Base-by-base conservation (phyloP, 2,797 vertebrate genomes). In the Melanotaenia maccullochi region DNA sequence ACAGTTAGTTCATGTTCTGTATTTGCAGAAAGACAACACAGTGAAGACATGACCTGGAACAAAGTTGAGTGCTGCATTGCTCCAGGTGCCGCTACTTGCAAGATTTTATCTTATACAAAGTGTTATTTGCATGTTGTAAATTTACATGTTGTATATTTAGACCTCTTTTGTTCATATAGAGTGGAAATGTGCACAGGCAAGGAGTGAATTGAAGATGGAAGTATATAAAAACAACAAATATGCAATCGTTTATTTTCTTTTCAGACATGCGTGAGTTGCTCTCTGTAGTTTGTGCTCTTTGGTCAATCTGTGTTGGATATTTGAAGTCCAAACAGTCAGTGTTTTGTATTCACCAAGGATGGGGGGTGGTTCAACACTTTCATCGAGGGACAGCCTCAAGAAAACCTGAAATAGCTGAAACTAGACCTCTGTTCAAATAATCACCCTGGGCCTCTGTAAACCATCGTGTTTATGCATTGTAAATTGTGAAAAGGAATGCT, bases 371-470 rank as follows among this genome's bases (percentile, higher is more conserved):
- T 90, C 88, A 90, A 90, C 90, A 90, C 88, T 82, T 91, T 90
- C 82, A 73, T 80, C 16, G 61, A 24, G 22, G 76, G 60, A 73
- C 76, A 73, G 79, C 84, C 78, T 85, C 73, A 57, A 76, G 68
- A 79, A 85, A 89, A 84, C 87, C 87, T 89, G 90, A 90, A 93
- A 93, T 90, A 90, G 88, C 89, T 89, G 87, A 89, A 93, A 91
- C 88, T 76, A 86, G 90, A 92, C 77, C 91, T 92, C 89, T 92
- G 88, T 83, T 81, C 88, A 94, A 93, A 91, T 92, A 92, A 93
- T 92, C 90, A 87, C 84, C 78, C 73, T 52, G 69, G 86, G 88
- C 84, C 82, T 90, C 89, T 77, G 75, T 90, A 90, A 93, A 90
- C 87, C 83, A 68, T 84, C 71, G 75, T 93, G 93, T 91, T 91